phyloP scores from a whole-genome alignment of 2,797 vertebrate genomes.

The Parambassis ranga region DNA sequence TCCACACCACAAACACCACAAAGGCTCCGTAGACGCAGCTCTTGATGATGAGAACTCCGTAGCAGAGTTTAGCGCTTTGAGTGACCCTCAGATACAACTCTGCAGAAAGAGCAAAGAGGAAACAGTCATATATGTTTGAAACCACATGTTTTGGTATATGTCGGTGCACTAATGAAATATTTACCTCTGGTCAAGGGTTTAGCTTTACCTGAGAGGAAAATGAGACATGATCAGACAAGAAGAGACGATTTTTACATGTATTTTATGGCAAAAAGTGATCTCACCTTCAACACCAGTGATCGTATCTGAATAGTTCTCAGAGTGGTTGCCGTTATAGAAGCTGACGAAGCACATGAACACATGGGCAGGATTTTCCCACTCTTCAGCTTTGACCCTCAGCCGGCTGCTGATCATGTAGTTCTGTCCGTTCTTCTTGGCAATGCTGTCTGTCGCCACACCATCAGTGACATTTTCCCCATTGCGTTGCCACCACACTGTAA shows the following conservation, averaged over 20 bases:
- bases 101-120: slow-evolving; percentile 52
- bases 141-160: too few species aligned
- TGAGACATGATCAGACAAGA: too few species aligned
- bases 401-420: slow-evolving; percentile 70
- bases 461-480: fast-evolving
- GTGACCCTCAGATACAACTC: slow-evolving; percentile 30
- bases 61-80: slow-evolving; percentile 55
- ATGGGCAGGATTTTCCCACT: slow-evolving; percentile 1
- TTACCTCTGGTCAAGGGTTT: not conserved
- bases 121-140: too few species aligned
- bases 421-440: fast-evolving
- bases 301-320: fast-evolving
- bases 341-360: slow-evolving; percentile 42
- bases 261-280: too few species aligned
- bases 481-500: slow-evolving; percentile 29
- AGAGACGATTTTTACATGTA: too few species aligned
- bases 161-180: too few species aligned
- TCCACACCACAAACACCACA: slow-evolving; percentile 63
- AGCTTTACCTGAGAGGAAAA: not conserved
- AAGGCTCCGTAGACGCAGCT: slow-evolving; percentile 72
- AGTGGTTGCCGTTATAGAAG: not conserved
- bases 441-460: slow-evolving; percentile 53
- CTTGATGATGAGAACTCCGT: slow-evolving; percentile 66
- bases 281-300: fast-evolving
- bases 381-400: slow-evolving; percentile 28